Conservation (phyloP, 2,797 vertebrate genomes). For the Anguilla pacifica region DNA sequence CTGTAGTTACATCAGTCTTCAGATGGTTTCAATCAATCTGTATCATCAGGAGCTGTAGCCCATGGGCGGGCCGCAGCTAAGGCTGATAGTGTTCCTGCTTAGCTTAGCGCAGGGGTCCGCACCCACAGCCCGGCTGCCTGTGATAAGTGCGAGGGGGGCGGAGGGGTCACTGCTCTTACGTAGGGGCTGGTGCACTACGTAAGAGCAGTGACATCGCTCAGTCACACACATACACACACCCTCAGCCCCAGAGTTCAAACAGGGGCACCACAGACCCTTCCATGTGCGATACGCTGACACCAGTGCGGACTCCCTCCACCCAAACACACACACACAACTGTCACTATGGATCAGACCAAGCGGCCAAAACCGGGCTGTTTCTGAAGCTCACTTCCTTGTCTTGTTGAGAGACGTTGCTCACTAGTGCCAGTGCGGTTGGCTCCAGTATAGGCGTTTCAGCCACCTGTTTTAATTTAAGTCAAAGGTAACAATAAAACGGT, state of each 20-base stretch:
- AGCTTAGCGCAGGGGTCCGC: constrained; percentile 30
- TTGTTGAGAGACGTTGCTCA: too few relatives aligned
- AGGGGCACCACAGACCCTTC: neutral
- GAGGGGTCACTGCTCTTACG: too few relatives aligned
- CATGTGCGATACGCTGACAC: neutral
- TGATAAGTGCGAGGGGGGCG: constrained; percentile 42
- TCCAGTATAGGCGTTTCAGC: too few relatives aligned
- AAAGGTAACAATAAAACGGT: too few relatives aligned
- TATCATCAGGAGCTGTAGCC: neutral
- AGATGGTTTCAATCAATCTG: neutral
- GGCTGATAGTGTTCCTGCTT: constrained; percentile 43
- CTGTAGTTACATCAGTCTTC: neutral
- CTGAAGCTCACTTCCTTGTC: too few relatives aligned
- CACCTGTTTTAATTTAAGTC: too few relatives aligned
- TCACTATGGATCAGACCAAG: neutral
- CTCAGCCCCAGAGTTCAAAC: neutral
- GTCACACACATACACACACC: neutral
- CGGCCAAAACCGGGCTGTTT: too few relatives aligned
- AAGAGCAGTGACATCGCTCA: neutral
- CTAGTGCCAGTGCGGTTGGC: too few relatives aligned
- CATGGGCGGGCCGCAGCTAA: constrained; percentile 16
- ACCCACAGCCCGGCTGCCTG: constrained; percentile 38
- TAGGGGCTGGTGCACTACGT: neutral
- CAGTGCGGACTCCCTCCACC: neutral
- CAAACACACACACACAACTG: neutral